Evolutionary conservation across 2,888 invertebrate species (phyloP), one percentile per base, ranked within the genome.

Genomic region (Carabus problematicus): DNA sequence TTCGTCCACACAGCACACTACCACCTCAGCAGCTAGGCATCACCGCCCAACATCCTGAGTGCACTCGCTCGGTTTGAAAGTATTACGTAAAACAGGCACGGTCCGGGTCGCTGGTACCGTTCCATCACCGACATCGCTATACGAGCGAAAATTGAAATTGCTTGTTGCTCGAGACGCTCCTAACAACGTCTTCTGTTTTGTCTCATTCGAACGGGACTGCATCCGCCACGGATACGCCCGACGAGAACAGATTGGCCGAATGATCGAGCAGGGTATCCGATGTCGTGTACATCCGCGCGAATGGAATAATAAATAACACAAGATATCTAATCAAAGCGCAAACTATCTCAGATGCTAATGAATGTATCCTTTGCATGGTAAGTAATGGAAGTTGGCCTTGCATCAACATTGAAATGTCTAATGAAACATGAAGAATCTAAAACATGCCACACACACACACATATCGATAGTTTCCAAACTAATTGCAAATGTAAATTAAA

Each of bases 1-100:
- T n/a, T 16, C 16, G 52, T 52, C 19, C 18, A 19, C 16, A 52
- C 19, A 19, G 52, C 52, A 18, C 52, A 52, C 52, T 29, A 6
- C 29, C 29, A 29, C 29, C 29, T 29, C n/a, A n/a, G n/a, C n/a
- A n/a, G n/a, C n/a, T n/a, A n/a, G n/a, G n/a, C n/a, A n/a, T n/a
- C n/a, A n/a, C n/a, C n/a, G n/a, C n/a, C 29, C 29, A 29, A 29
- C 29, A 29, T 29, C 29, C 29, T 6, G 29, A 29, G 6, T 6
- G 52, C 16, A n/a, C n/a, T n/a, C n/a, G n/a, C 43, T n/a, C 62
- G 62, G 43, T 11, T 59, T 59, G 56, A 56, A 64, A 56, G 64
- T 64, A 64, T 64, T 64, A 64, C 55, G 64, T 64, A 64, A 64
- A 64, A 45, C 64, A 56, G 40, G 64, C 64, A 64, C 64, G 64